Conservation (phyloP, 2,888 invertebrate species). For the Hololepta plana region DNA sequence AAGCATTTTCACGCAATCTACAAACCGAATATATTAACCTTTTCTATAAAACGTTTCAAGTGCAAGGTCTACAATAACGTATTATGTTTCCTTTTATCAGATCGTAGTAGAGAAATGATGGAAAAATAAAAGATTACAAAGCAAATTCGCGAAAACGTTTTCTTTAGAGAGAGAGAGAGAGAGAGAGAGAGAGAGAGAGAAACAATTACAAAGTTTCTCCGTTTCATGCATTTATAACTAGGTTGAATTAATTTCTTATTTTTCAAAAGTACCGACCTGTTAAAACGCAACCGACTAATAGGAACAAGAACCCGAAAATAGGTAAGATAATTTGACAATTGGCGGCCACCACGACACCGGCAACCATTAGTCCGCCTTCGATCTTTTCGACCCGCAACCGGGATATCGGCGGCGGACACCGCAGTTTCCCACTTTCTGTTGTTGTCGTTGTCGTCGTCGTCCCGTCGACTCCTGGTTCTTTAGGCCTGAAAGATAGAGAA, state of each 20-base stretch:
- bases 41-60: too few species aligned
- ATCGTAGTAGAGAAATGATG: too few species aligned
- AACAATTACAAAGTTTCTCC: too few species aligned
- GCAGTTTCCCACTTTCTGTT: slow-evolving; percentile 18
- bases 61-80: too few species aligned
- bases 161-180: too few species aligned
- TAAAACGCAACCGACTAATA: slow-evolving; percentile 56
- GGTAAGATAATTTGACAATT: slow-evolving; percentile 63
- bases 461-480: too few species aligned
- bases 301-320: slow-evolving; percentile 57
- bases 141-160: too few species aligned
- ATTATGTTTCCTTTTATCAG: too few species aligned
- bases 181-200: too few species aligned
- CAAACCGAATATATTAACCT: too few species aligned
- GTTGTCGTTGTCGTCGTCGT: slow-evolving; percentile 16
- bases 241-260: slow-evolving; percentile 4
- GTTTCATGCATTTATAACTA: neutral
- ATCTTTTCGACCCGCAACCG: slow-evolving; percentile 56
- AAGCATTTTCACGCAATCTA: too few species aligned
- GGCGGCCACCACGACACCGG: slow-evolving; percentile 57
- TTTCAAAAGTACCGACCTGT: slow-evolving; percentile 39
- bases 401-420: slow-evolving; percentile 49
- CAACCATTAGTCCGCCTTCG: slow-evolving; percentile 58
- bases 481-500: slow-evolving; percentile 29
- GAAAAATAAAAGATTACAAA: too few species aligned